Base-by-base conservation (phyloP, 53 echinoderm and acorn worm genomes). In the Actinopyga echinites region DNA sequence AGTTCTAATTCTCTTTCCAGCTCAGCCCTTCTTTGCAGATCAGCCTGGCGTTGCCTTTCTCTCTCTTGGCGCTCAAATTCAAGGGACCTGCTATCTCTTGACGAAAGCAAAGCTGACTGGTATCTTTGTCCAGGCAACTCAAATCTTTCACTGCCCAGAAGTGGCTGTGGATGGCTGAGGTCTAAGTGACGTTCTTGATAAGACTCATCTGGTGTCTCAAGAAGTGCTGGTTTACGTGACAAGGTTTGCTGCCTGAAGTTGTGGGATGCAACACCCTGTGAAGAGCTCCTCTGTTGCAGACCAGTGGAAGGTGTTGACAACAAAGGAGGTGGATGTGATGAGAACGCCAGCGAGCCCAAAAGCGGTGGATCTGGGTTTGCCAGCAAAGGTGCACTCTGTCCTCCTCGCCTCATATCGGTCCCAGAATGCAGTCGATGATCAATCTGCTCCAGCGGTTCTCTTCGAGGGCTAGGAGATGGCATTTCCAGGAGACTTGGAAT, bases 401-500 rank as follows among this genome's bases (percentile, higher is more conserved):
- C 63, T 63, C 31, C 29, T 22, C 25, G 44, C 25, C 71, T 71
- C 34, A 37, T 19, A 38, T 34, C 38, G 8, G 71, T 38, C 44
- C 21, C 71, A 25, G 38, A 20, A 23, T 44, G 24, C 20, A 49
- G 49, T 15, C 49, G 13, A 17, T 49, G 49, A 49, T 49, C 49
- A 13, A 13, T 49, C 65, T 65, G 29, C 23, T 71, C 71, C 24
- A 49, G 49, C 13, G 49, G 17, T 15, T 71, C 42, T 71, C 44
- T 44, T 42, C 42, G 43, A 25, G 40, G 38, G 24, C 44, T 42
- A 40, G 44, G 42, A 32, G 40, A n/a, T 44, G 44, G 71, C 71
- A 71, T 71, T 22, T 71, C 71, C 71, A 71, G 22, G 71, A 71
- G 71, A 34, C 71, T 71, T 22, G 71, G 71, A 44, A 71, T 71